Percentiles rank a stretch among this genome's conserved stretches.
Evolutionary conservation across 2,113 vertebrate species (phyloP).

Genomic region (Leptosomus discolor): DNA sequence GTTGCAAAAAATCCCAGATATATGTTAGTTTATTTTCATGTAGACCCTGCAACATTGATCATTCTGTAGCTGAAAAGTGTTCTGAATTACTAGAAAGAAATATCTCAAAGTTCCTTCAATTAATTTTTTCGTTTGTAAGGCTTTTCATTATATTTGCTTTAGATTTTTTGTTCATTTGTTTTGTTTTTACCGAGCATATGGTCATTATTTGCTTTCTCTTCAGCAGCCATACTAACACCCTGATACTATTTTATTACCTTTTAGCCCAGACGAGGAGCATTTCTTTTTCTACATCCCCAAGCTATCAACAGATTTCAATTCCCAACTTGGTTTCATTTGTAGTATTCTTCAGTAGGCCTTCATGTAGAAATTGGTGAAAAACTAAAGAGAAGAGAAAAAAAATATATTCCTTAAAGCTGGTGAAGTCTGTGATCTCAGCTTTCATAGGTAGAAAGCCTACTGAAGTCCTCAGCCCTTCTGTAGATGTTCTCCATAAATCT

Average conservation of each 20-base stretch:
- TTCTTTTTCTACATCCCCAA: not conserved
- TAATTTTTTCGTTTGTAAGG: not conserved
- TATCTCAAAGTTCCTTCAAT: not conserved
- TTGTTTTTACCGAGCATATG: not conserved
- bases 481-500: not conserved
- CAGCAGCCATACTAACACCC: not conserved
- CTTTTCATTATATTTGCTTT: not conserved
- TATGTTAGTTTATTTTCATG: not conserved
- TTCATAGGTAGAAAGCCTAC: not conserved
- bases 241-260: not conserved
- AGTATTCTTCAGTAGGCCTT: not conserved
- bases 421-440: not conserved
- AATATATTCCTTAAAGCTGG: not conserved
- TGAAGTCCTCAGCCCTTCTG: not conserved
- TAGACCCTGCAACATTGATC: not conserved
- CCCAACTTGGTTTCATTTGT: not conserved
- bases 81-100: not conserved
- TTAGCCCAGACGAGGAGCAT: not conserved
- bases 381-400: not conserved
- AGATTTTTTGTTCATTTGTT: not conserved
- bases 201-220: not conserved
- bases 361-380: not conserved
- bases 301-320: not conserved
- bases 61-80: not conserved
- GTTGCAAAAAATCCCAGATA: not conserved